Base-by-base conservation (phyloP, 2,888 invertebrate genomes). In the Neelides folsomi region DNA sequence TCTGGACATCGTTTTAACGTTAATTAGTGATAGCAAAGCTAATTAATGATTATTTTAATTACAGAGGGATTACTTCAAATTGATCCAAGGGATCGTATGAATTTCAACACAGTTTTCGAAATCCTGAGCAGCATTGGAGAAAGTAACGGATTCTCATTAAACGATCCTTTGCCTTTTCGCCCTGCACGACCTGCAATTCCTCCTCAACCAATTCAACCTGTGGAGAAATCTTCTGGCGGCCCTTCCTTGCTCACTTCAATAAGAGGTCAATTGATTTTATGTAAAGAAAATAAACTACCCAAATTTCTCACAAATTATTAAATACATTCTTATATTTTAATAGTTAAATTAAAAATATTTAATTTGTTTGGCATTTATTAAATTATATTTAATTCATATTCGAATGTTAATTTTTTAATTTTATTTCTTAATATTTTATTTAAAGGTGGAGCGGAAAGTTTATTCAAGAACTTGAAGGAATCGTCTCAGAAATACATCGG, bases 61-160 rank as follows among this genome's bases (percentile, higher is more conserved):
- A 59, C 75, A 78, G 83, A 74, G 69, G 86, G 86, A 53, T 86
- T 86, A 68, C 76, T 89, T 53, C 79, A 80, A 66, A 79, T 83
- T 43, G 86, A 93, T 70, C 95, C 95, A 2, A 77, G 77, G 49
- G 79, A 83, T 65, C 79, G 97, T 61, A 75, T 90, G 63, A 78
- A 79, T 49, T 82, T 94, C 51, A 78, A 81, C 57, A 82, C 80
- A 65, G 74, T 95, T 50, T 73, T 93, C 65, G 90, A 93, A 68
- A 77, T 86, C 62, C 71, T 95, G 59, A 88, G 86, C 51, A 86
- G 90, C 51, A 82, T 95, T 64, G 86, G 89, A 1, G 87, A 90
- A 71, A 83, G 86, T 51, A 80, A 83, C 70, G 80, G 80, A 61
- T 81, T 88, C 73, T 82, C 85, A 71, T 76, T 89, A 53, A 83